A percentile compares a stretch with the other conserved stretches of the same genome.
These are phyloP conservation scores for Dolichoris vasculosae DNA, from an alignment of 1,140 invertebrate genomes.

Conservation along the genomic window DNA sequence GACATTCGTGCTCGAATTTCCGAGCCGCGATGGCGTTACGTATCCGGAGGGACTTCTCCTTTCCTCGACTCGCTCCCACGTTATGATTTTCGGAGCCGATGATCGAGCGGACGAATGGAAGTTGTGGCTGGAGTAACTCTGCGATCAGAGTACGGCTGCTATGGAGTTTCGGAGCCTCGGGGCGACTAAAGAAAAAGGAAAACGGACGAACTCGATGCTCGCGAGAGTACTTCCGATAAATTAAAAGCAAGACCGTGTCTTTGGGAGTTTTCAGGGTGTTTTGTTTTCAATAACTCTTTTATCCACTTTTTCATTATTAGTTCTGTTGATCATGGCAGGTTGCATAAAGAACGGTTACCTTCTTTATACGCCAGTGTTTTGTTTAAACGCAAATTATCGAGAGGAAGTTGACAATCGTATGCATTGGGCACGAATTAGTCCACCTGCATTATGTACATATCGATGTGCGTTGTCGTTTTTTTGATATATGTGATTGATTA, in stretches of 20 bases:
- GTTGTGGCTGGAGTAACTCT: too few relatives aligned
- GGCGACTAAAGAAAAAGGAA: not conserved
- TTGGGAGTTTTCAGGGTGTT: not conserved
- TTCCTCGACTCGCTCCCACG: not conserved
- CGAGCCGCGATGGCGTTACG: not conserved
- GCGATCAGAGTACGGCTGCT: too few relatives aligned
- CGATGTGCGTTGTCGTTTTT: too few relatives aligned
- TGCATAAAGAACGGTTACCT: not conserved
- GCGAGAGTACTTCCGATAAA: not conserved
- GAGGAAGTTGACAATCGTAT: not conserved
- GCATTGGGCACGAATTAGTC: not conserved
- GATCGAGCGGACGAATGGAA: not conserved
- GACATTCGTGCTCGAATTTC: conserved; percentile 35
- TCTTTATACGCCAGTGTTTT: not conserved
- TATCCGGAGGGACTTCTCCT: not conserved
- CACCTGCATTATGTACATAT: too few relatives aligned
- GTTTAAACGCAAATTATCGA: not conserved
- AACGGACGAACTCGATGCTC: not conserved
- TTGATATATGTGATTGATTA: too few relatives aligned
- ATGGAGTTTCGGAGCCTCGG: too few relatives aligned
- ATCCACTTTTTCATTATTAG: not conserved
- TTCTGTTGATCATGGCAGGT: not conserved
- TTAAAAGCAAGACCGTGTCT: not conserved
- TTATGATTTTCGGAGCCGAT: not conserved
- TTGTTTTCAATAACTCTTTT: not conserved